Percentiles rank a stretch among this genome's conserved stretches.
These are phyloP conservation scores for Pseudochirops cupreus DNA, from an alignment of 2,797 vertebrate species.

Conservation along the genomic window DNA sequence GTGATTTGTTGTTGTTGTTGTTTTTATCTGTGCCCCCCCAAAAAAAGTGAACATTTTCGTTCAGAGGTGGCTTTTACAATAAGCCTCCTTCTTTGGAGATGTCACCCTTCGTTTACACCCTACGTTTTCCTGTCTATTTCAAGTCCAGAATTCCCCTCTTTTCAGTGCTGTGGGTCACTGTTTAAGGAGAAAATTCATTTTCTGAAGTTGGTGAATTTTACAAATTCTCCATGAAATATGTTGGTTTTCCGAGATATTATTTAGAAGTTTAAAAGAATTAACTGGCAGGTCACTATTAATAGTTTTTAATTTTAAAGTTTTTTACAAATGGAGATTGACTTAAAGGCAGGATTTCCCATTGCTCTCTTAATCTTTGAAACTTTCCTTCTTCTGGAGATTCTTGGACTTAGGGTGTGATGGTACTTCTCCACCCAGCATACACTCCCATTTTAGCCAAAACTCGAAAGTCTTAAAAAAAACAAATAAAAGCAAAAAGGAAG, in stretches of 20 bases:
- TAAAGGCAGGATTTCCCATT: constrained; percentile 61
- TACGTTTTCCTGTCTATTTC: neutral
- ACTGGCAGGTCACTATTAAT: neutral
- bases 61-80: constrained; percentile 66
- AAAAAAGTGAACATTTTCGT: constrained; percentile 74
- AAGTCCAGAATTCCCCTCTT: neutral
- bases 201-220: neutral
- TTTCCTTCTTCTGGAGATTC: constrained; percentile 66
- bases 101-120: neutral
- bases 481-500: neutral
- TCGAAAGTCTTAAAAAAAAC: neutral
- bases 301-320: neutral
- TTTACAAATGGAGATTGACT: constrained; percentile 43
- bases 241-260: neutral
- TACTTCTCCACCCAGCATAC: neutral
- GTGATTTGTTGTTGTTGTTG: neutral
- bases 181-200: neutral
- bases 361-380: constrained; percentile 69
- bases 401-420: constrained; percentile 15
- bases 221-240: constrained; percentile 1
- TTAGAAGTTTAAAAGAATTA: constrained; percentile 26
- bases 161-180: neutral
- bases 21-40: neutral
- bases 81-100: constrained; percentile 57
- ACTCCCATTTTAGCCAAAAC: constrained; percentile 31